Conservation (phyloP, 2,113 vertebrate genomes). For the Dryoscopus gambensis region DNA sequence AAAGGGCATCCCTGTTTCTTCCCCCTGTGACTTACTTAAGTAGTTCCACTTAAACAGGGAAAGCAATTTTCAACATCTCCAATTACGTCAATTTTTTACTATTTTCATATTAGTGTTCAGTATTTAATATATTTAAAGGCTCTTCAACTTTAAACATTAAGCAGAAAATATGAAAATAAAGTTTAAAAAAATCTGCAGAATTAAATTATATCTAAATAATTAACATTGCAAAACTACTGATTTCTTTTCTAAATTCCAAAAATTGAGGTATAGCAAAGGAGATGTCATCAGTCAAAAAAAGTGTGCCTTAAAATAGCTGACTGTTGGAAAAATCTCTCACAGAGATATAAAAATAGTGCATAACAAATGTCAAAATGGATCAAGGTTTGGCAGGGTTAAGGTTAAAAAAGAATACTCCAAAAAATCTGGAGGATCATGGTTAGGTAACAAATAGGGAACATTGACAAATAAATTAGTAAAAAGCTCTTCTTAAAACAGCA, state of each 20-base stretch:
- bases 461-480: slow-evolving; percentile 87
- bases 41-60: slow-evolving; percentile 65
- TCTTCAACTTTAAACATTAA: slow-evolving; percentile 86
- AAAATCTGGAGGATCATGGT: slow-evolving; percentile 80
- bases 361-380: slow-evolving; percentile 88
- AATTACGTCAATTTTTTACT: slow-evolving; percentile 70
- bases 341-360: slow-evolving; percentile 91
- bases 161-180: slow-evolving; percentile 88
- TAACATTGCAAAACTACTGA: slow-evolving; percentile 85
- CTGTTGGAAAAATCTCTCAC: slow-evolving; percentile 82
- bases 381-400: slow-evolving; percentile 81
- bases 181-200: slow-evolving; percentile 86
- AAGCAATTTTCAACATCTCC: slow-evolving; percentile 74
- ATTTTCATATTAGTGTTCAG: slow-evolving; percentile 73
- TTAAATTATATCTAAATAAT: slow-evolving; percentile 88
- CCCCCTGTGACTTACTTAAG: slow-evolving; percentile 59
- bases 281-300: slow-evolving; percentile 85
- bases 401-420: slow-evolving; percentile 83
- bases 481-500: slow-evolving; percentile 85
- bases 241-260: slow-evolving; percentile 84
- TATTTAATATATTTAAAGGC: slow-evolving; percentile 82
- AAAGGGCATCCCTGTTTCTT: slow-evolving; percentile 39
- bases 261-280: slow-evolving; percentile 89
- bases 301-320: slow-evolving; percentile 84
- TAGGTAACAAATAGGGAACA: slow-evolving; percentile 82